A percentile compares a stretch with the other conserved stretches of the same genome.
These are phyloP conservation scores for Scolopax rusticola DNA, from an alignment of 2,797 vertebrate genomes.

Conservation along the genomic window DNA sequence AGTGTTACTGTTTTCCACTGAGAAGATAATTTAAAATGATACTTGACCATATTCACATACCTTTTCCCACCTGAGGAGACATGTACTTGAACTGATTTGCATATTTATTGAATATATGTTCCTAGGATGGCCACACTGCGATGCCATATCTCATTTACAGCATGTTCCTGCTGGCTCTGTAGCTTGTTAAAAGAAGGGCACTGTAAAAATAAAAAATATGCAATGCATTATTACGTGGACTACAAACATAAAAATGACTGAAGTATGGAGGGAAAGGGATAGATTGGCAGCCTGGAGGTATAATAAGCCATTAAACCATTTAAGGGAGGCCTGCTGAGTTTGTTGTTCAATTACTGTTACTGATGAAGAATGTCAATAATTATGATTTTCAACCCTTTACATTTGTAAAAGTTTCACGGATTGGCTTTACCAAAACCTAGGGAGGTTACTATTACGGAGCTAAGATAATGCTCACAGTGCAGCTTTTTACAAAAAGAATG, in stretches of 20 bases:
- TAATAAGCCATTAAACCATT: constrained; percentile 64
- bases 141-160: constrained; percentile 39
- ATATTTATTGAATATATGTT: constrained; percentile 61
- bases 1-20: constrained; percentile 17
- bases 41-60: background rate
- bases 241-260: constrained; percentile 49
- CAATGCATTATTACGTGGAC: background rate
- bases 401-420: constrained; percentile 13
- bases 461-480: background rate
- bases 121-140: background rate
- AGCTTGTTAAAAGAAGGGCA: constrained; percentile 50
- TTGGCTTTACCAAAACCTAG: background rate
- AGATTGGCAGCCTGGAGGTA: constrained; percentile 39
- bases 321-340: constrained; percentile 29
- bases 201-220: constrained; percentile 10
- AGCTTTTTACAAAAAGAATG: background rate
- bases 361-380: constrained; percentile 59
- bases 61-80: constrained; percentile 56
- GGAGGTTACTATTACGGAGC: background rate
- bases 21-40: constrained; percentile 42
- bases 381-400: constrained; percentile 27
- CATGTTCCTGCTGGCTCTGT: constrained; percentile 37
- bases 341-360: constrained; percentile 56
- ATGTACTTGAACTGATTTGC: constrained; percentile 49
- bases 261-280: constrained; percentile 37